Conservation (phyloP, 2,888 invertebrate genomes). For the Xanthorhoe designata region DNA sequence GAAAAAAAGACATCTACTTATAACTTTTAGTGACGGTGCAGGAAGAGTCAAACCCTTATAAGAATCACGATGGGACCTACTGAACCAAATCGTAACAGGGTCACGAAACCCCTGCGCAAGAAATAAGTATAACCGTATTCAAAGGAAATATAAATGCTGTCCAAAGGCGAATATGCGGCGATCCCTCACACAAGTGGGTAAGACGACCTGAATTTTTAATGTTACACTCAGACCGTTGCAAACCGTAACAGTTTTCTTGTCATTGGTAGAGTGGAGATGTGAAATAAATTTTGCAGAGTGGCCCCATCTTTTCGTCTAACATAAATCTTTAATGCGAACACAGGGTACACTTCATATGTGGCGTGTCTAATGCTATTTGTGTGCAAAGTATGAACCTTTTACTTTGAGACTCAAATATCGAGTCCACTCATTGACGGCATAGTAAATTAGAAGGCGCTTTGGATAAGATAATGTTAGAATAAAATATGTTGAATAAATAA, state of each 20-base stretch:
- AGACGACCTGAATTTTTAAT: conserved; percentile 84
- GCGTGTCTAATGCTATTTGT: conserved; percentile 78
- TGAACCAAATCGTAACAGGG: conserved; percentile 50
- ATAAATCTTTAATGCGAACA: conserved; percentile 83
- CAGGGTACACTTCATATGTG: conserved; percentile 80
- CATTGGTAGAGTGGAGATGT: conserved; percentile 84
- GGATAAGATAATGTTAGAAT: conserved; percentile 15
- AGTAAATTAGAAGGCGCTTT: conserved; percentile 35
- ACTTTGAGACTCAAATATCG: conserved; percentile 53
- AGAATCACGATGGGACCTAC: conserved; percentile 31
- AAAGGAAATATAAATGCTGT: conserved; percentile 85
- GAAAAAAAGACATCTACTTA: not conserved
- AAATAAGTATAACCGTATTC: conserved; percentile 69
- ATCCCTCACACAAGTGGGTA: conserved; percentile 86
- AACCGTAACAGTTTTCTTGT: conserved; percentile 86
- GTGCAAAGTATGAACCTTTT: conserved; percentile 68
- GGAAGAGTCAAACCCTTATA: conserved; percentile 26
- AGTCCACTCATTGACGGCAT: conserved; percentile 44
- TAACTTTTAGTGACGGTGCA: conserved; percentile 7
- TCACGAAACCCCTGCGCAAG: conserved; percentile 60
- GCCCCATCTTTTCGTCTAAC: conserved; percentile 85
- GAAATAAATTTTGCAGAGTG: conserved; percentile 86
- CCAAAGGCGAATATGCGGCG: conserved; percentile 83
- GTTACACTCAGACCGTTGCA: conserved; percentile 85
- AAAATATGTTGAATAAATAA: conserved; percentile 17